Evolutionary conservation across 2,113 vertebrate species (phyloP), one percentile per base, ranked within the genome.

Genomic region (Mormyrus iriodes): DNA sequence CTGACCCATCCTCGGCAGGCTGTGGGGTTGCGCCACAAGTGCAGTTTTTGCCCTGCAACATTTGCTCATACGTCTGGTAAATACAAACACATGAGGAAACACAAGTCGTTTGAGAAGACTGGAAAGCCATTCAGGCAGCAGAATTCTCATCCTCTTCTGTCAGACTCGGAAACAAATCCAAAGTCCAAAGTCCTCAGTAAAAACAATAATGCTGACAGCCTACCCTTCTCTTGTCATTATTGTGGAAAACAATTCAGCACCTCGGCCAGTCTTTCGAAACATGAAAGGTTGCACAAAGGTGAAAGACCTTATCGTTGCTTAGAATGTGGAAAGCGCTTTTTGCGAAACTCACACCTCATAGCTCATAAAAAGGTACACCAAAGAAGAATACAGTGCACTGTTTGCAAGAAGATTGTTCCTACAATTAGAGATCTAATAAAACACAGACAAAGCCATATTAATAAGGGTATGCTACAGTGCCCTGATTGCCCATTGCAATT

Each of bases 21-120:
- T 27, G 1, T 39, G 7, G 35, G 19, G 1, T 48, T 19, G 35
- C 48, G 9, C 39, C 94, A 93, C 90, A 94, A 93, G 90, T 96
- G 95, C 88, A 91, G 44, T 87, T 85, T 92, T 39, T 96, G 96
- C 88, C 93, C 95, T 31, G 93, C 94, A 10, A 52, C 92, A 46
- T 96, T 94, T 92, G 27, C 24, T 55, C 27, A 94, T 90, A n/a
- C 90, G 19, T 96, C 95, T 88, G 95, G 94, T 88, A 93, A 93
- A 87, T 95, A 93, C 91, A 93, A 92, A 88, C 95, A 96, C 85
- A 93, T 93, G 92, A 94, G 94, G 85, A 96, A 94, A 91, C 95
- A 96, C 9, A 92, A 93, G 88, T 31, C 93, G 49, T 93, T 87
- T 88, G 92, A 93, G 88, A 90, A 92, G 39, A 93, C 94, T 69